phyloP scores from a whole-genome alignment of 2,113 vertebrate genomes.

The Macroglossus sobrinus region DNA sequence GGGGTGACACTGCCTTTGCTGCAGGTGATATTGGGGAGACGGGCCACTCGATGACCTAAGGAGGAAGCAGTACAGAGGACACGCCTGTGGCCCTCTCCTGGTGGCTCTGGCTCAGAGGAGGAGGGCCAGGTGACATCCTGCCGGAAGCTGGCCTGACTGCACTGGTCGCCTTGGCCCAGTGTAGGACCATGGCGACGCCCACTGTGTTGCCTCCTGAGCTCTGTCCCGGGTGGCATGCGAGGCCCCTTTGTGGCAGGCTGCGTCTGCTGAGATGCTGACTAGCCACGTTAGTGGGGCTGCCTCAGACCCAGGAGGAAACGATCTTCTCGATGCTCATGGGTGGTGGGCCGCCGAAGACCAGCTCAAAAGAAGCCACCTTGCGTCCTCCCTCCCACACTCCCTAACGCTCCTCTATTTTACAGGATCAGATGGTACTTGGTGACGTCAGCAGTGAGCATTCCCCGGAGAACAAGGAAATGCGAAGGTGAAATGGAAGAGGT shows the following conservation, averaged over 20 bases:
- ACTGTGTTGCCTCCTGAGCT: background rate
- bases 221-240: too few species aligned
- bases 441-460: background rate
- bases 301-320: background rate
- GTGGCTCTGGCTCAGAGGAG: background rate
- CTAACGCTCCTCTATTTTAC: background rate
- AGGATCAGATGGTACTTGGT: background rate
- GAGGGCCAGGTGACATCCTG: accelerated
- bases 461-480: accelerated
- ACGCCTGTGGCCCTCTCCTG: background rate
- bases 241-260: background rate
- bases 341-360: accelerated
- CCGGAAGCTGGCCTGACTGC: background rate
- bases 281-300: accelerated
- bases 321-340: background rate
- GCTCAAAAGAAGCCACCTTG: background rate
- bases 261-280: background rate
- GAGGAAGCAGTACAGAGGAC: background rate
- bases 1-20: background rate
- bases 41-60: background rate
- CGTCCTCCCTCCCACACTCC: background rate
- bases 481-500: background rate
- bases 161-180: too few species aligned
- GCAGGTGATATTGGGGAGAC: background rate
- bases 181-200: accelerated